Percentiles rank a stretch among this genome's conserved stretches.
phyloP scores from a whole-genome alignment of 1,140 invertebrate species.

The Papilio dardanus region DNA sequence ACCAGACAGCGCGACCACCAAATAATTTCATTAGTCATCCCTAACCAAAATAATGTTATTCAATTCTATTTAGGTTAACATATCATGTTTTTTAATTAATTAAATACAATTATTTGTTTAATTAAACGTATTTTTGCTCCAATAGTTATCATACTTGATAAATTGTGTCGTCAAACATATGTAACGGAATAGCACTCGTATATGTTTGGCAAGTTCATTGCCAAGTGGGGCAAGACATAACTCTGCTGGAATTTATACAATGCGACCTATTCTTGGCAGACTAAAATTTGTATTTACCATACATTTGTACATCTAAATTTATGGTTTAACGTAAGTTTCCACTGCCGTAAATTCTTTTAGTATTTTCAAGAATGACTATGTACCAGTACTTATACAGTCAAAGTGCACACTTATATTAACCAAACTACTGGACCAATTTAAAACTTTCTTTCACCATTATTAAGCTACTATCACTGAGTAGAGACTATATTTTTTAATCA shows the following conservation, averaged over 20 bases:
- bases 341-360: no score
- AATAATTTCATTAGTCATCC: slow-evolving; percentile 14
- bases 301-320: not conserved
- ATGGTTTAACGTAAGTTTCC: not conserved
- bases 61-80: not conserved
- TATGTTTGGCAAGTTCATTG: slow-evolving; percentile 9
- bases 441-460: no score
- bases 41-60: not conserved
- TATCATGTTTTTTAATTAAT: not conserved
- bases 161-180: no score
- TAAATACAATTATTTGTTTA: not conserved
- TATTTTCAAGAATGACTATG: no score
- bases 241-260: not conserved
- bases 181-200: not conserved
- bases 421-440: no score
- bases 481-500: no score
- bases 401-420: no score
- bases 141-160: no score
- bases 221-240: slow-evolving; percentile 1
- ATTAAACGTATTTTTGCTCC: no score
- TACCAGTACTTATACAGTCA: no score
- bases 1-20: not conserved
- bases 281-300: not conserved
- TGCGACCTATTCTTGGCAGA: not conserved
- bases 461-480: no score